Conservation (phyloP, 2,888 invertebrate genomes). For the Rhopalosiphum nymphaeae region DNA sequence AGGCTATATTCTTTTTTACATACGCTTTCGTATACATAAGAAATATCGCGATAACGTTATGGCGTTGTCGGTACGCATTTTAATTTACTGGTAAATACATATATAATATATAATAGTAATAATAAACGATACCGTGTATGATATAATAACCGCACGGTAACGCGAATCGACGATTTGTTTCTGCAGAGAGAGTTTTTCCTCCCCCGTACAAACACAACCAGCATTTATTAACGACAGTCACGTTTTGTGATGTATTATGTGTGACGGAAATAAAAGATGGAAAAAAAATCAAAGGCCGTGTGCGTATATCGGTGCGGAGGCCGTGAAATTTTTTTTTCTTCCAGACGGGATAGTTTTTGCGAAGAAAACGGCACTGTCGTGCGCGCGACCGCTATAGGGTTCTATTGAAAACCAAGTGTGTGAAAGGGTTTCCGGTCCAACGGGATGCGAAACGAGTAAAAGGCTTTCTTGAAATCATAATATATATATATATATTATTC, state of each 20-base stretch:
- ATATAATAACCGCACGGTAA: neutral
- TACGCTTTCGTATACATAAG: neutral
- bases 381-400: neutral
- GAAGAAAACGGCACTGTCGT: neutral
- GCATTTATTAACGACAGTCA: neutral
- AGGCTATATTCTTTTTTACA: neutral
- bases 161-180: neutral
- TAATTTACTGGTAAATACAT: neutral
- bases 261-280: neutral
- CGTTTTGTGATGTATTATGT: neutral
- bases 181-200: neutral
- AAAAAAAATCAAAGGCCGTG: constrained; percentile 27
- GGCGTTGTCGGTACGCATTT: neutral
- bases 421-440: constrained; percentile 52
- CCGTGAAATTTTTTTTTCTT: constrained; percentile 7
- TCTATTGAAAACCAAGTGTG: constrained; percentile 51
- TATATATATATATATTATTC: constrained; percentile 15
- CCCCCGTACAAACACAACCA: neutral
- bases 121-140: neutral
- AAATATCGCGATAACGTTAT: neutral
- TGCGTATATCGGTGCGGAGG: neutral
- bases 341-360: neutral
- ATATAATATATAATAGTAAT: neutral
- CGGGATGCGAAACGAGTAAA: constrained; percentile 36
- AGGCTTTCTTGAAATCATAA: constrained; percentile 18